phyloP scores from a whole-genome alignment of 2,797 vertebrate genomes.

The Phoebastria nigripes region DNA sequence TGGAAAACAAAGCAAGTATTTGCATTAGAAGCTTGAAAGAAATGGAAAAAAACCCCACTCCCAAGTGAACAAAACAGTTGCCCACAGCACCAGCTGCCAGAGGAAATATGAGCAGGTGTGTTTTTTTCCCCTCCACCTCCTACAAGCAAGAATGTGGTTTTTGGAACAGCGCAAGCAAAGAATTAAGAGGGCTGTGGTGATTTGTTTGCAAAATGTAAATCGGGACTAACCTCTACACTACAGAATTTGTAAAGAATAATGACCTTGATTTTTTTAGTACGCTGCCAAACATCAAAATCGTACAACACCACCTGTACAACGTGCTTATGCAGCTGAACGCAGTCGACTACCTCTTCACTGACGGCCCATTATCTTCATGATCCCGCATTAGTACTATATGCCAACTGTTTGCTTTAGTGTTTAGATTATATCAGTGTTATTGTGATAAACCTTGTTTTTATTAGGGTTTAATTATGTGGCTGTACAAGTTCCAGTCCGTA shows the following conservation, averaged over 20 bases:
- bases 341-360: not conserved
- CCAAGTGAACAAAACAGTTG: conserved; percentile 61
- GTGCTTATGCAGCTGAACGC: not conserved
- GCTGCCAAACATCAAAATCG: not conserved
- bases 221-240: not conserved
- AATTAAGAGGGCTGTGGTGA: not conserved
- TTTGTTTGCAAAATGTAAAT: not conserved
- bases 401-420: not conserved
- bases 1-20: conserved; percentile 51
- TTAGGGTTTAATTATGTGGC: not conserved
- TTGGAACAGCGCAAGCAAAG: not conserved
- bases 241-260: not conserved
- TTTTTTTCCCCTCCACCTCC: conserved; percentile 32
- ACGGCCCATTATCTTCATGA: not conserved
- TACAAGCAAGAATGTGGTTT: not conserved
- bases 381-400: not conserved
- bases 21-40: conserved; percentile 61
- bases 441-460: not conserved
- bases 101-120: conserved; percentile 49
- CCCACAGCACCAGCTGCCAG: conserved; percentile 80
- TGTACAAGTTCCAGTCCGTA: not conserved
- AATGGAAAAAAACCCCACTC: conserved; percentile 27
- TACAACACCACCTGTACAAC: not conserved
- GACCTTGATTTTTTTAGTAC: not conserved
- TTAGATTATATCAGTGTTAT: not conserved